Evolutionary conservation across 2,888 invertebrate species (phyloP).

Genomic region (Polydrusus tereticollis): DNA sequence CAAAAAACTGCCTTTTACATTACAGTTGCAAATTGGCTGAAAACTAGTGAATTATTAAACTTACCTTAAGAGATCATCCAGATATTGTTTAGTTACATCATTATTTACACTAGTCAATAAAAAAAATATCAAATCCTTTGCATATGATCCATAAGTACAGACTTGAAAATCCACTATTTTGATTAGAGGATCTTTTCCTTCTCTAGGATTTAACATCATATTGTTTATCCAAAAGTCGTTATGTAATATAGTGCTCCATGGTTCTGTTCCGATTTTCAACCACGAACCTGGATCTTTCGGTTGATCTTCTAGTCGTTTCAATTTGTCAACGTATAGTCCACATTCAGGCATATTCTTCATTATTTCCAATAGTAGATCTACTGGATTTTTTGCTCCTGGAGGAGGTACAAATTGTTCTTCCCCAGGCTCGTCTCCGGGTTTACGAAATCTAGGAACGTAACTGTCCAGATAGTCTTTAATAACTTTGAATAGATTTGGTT

Average conservation of each 20-base stretch:
- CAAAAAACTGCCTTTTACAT: no score
- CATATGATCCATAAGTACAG: constrained; percentile 53
- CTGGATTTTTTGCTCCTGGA: constrained; percentile 2
- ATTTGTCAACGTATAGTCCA: constrained; percentile 4
- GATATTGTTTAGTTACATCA: constrained; percentile 17
- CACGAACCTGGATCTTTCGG: not conserved
- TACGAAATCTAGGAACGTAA: not conserved
- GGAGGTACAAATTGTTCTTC: not conserved
- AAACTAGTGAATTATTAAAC: not conserved
- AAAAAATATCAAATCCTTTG: constrained; percentile 56
- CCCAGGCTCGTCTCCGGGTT: no score
- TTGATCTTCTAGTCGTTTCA: constrained; percentile 1
- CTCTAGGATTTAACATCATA: constrained; percentile 67
- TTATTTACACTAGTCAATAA: constrained; percentile 54
- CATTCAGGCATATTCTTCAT: constrained; percentile 20
- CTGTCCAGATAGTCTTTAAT: not conserved
- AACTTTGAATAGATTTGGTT: constrained; percentile 24
- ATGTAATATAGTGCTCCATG: constrained; percentile 70
- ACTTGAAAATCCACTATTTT: constrained; percentile 58
- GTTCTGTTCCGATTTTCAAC: constrained; percentile 56
- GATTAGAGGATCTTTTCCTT: constrained; percentile 44
- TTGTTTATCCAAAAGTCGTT: constrained; percentile 74
- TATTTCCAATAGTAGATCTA: not conserved
- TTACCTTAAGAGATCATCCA: constrained; percentile 44
- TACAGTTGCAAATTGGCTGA: no score